phyloP scores from a whole-genome alignment of 2,888 invertebrate species.

The Ctena decussata region DNA sequence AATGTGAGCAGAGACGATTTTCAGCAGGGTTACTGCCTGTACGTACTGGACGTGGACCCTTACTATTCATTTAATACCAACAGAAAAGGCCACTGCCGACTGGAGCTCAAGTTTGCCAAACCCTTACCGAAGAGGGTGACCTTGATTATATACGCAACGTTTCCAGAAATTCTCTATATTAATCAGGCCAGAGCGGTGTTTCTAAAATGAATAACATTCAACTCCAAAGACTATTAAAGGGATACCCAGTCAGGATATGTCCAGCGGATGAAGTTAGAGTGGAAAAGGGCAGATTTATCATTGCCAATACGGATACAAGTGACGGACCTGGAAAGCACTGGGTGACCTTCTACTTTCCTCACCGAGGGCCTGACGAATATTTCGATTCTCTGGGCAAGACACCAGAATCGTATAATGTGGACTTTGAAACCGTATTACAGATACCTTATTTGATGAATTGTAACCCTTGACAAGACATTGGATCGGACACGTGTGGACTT shows the following conservation, averaged over 20 bases:
- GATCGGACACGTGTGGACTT: constrained; percentile 20
- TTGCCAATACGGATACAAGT: constrained; percentile 28
- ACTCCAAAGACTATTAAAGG: neutral
- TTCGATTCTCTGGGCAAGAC: too few relatives aligned
- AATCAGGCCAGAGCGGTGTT: constrained; percentile 20
- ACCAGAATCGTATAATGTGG: too few relatives aligned
- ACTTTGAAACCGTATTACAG: too few relatives aligned
- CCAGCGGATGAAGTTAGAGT: constrained; percentile 9
- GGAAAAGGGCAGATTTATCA: neutral
- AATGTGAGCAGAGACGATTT: too few relatives aligned
- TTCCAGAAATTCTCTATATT: constrained; percentile 30
- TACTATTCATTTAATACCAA: too few relatives aligned
- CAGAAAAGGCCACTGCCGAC: constrained; percentile 26
- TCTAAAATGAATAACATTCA: constrained; percentile 18
- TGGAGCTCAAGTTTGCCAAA: constrained; percentile 31
- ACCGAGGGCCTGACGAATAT: too few relatives aligned
- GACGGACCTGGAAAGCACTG: too few relatives aligned
- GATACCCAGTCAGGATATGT: constrained; percentile 10
- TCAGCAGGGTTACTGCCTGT: too few relatives aligned
- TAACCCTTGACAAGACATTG: constrained; percentile 10
- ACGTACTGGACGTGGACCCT: too few relatives aligned
- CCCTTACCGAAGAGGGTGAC: constrained; percentile 43
- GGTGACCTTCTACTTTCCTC: too few relatives aligned
- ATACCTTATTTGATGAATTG: too few relatives aligned
- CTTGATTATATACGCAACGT: constrained; percentile 40